These are phyloP conservation scores for Acleris sparsana DNA, from an alignment of 2,888 invertebrate species.

Conservation along the genomic window DNA sequence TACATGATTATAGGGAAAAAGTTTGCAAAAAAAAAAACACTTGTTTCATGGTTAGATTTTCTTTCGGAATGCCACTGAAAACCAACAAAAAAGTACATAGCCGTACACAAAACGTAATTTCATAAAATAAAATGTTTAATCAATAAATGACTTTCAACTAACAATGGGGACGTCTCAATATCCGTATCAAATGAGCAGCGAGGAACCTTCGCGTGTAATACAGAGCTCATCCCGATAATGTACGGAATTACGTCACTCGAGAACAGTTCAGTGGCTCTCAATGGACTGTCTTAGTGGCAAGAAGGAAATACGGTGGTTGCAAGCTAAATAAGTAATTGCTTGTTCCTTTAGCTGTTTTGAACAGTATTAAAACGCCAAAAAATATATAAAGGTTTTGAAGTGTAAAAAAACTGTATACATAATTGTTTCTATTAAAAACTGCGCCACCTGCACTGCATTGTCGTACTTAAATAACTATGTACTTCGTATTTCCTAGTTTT, in stretches of 20 bases:
- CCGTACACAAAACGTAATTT: too few species aligned
- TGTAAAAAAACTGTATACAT: not conserved
- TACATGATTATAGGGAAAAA: too few species aligned
- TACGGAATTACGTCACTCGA: slow-evolving; percentile 25
- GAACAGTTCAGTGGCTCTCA: slow-evolving; percentile 31
- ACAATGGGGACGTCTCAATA: slow-evolving; percentile 16
- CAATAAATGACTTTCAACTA: not conserved
- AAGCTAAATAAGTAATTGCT: slow-evolving; percentile 35
- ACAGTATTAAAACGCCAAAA: not conserved
- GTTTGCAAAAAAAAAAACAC: too few species aligned
- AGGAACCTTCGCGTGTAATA: slow-evolving; percentile 15
- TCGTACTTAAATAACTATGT: too few species aligned
- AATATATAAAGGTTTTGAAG: not conserved
- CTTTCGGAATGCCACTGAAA: too few species aligned
- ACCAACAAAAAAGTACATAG: too few species aligned
- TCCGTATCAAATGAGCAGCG: slow-evolving; percentile 12
- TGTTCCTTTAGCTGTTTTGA: slow-evolving; percentile 8
- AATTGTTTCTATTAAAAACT: too few species aligned
- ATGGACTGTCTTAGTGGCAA: slow-evolving; percentile 26
- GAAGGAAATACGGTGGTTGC: slow-evolving; percentile 29
- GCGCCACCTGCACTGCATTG: too few species aligned
- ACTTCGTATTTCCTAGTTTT: too few species aligned
- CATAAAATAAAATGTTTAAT: too few species aligned
- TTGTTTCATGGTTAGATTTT: too few species aligned
- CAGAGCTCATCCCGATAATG: slow-evolving; percentile 33